These are phyloP conservation scores for Aphis craccivora DNA, from an alignment of 1,140 invertebrate genomes.

Conservation along the genomic window DNA sequence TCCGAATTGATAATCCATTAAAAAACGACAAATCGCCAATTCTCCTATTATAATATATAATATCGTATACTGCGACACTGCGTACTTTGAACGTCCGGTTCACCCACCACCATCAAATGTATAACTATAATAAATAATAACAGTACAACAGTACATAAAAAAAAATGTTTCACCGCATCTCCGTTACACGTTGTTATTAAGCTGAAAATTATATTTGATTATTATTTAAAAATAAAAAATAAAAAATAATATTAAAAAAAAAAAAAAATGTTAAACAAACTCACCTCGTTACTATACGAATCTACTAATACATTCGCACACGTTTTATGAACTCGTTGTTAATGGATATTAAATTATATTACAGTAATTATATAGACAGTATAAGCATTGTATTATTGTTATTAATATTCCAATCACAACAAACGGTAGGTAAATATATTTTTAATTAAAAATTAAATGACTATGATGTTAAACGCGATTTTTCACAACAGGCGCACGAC, in stretches of 20 bases:
- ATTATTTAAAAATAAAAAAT: neutral
- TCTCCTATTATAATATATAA: neutral
- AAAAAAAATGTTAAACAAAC: constrained; percentile 30
- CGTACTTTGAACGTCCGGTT: neutral
- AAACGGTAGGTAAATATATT: constrained; percentile 26
- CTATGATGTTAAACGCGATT: neutral
- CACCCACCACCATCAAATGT: neutral
- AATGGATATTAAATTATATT: constrained; percentile 15
- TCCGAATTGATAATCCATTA: neutral
- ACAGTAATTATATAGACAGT: neutral
- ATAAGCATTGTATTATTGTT: constrained; percentile 20
- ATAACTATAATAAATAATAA: neutral
- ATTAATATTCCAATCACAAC: constrained; percentile 36
- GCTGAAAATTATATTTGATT: constrained; percentile 42
- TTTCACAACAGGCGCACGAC: neutral
- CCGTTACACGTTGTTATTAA: constrained; percentile 24
- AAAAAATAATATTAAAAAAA: neutral
- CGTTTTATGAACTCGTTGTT: neutral
- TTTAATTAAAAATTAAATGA: neutral
- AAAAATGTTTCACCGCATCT: neutral
- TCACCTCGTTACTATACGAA: constrained; percentile 24
- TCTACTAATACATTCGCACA: constrained; percentile 34
- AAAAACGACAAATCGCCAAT: neutral
- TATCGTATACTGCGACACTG: neutral
- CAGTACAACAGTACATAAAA: neutral